Evolutionary conservation across 2,113 vertebrate genomes (phyloP), one percentile per base, ranked within the genome.

Genomic region (Brienomyrus brachyistius): DNA sequence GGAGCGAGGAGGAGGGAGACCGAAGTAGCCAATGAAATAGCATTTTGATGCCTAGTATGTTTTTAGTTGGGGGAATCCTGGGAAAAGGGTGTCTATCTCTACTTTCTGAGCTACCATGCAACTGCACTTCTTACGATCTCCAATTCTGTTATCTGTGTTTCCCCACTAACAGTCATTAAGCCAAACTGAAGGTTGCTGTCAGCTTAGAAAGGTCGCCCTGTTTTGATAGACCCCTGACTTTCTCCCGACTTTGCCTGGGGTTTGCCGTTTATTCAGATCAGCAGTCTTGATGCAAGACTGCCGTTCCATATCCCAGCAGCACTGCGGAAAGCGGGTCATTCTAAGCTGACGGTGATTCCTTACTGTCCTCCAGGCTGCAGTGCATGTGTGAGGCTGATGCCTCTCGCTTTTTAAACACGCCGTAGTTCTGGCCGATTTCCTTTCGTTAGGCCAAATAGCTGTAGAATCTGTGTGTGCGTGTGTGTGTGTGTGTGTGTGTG

Each of bases 401-500:
- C 11, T 17, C 31, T 27, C 35, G 50, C 85, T 54, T 86, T 23
- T 84, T n/a, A 48, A 10, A 21, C 11, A 9, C 8, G 3, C 43
- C n/a, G 19, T 83, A 40, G 54, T 83, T 91, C 62, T 91, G 88
- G 91, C 86, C 31, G 91, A 47, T 84, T 13, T 90, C 93, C 91
- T 91, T 92, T 62, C 31, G 9, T 91, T 82, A 19, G 40, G 17
- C 62, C 90, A 90, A 90, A 86, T 92, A 90, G 91, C 9, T 84
- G 51, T 90, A 17, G 66, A 50, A 45, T 62, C 43, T 66, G 4
- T 87, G 31, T 90, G 40, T 74, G 56, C 56, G n/a, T 87, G 21
- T 92, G 17, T 89, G 88, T 89, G 86, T 89, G 88, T 92, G 9
- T 13, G 47, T 50, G 23, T 17, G 51, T 52, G 51, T 51, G 11